A percentile compares a stretch with the other conserved stretches of the same genome.
Conservation (phyloP, 1,140 invertebrate species). For the Pseudobourletiella spinata region DNA sequence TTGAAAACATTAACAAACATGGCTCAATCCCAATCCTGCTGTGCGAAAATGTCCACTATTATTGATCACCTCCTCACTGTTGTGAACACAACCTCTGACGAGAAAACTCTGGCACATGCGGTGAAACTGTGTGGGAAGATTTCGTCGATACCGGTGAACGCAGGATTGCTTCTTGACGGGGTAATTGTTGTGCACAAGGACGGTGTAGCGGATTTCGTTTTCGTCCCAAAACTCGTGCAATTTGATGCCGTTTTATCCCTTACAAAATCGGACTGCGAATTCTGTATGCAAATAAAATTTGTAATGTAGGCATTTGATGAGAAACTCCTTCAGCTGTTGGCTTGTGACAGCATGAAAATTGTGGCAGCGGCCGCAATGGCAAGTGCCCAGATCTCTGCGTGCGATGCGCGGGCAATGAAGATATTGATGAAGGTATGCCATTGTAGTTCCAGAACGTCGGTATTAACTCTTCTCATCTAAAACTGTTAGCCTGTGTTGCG, state of each 20-base stretch:
- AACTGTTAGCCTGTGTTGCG: too few species aligned
- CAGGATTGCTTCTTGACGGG: constrained; percentile 11
- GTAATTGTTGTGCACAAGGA: constrained; percentile 5
- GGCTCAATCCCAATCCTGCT: not conserved
- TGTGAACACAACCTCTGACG: constrained; percentile 13
- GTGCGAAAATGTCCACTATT: constrained; percentile 10
- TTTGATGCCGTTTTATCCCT: too few species aligned
- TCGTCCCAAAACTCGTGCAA: too few species aligned
- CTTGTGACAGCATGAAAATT: constrained; percentile 15
- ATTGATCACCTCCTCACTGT: not conserved
- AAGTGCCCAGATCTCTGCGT: constrained; percentile 10
- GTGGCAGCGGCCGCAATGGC: constrained; percentile 17
- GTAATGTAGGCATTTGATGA: constrained; percentile 10
- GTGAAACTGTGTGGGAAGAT: constrained; percentile 17
- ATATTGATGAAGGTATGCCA: constrained; percentile 12
- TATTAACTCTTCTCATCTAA: too few species aligned
- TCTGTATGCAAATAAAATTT: too few species aligned
- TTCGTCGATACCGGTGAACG: not conserved
- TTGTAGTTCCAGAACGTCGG: too few species aligned
- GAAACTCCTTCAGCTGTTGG: constrained; percentile 8
- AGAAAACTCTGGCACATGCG: not conserved
- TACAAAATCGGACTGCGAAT: too few species aligned
- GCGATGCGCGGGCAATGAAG: constrained; percentile 5
- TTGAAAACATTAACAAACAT: constrained; percentile 15
- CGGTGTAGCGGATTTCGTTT: not conserved